Evolutionary conservation across 2,888 invertebrate species (phyloP).

Genomic region (Drosophila leonis): DNA sequence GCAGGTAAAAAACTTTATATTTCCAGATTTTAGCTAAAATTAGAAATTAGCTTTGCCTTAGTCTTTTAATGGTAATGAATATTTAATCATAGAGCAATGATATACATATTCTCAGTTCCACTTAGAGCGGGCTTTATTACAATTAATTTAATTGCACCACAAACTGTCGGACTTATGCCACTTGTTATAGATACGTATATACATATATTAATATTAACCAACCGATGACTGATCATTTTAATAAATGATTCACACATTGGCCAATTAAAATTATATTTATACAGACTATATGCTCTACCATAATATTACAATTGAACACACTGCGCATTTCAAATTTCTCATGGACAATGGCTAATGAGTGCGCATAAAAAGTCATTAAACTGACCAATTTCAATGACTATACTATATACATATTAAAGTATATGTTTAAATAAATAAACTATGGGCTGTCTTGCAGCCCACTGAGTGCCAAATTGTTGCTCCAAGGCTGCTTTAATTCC

Average conservation of each 20-base stretch:
- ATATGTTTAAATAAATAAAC: conserved; percentile 28
- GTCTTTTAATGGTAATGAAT: not conserved
- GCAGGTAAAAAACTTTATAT: too few species aligned
- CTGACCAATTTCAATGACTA: conserved; percentile 63
- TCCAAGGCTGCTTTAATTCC: conserved; percentile 41
- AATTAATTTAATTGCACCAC: conserved; percentile 15
- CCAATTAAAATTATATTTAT: conserved; percentile 36
- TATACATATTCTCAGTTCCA: conserved; percentile 2
- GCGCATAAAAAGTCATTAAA: conserved; percentile 66
- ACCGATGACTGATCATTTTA: conserved; percentile 31
- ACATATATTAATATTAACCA: conserved; percentile 11
- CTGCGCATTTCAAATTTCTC: conserved; percentile 45
- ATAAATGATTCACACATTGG: conserved; percentile 50
- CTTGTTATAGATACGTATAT: conserved; percentile 4
- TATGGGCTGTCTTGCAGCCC: conserved; percentile 22
- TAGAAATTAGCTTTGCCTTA: not conserved
- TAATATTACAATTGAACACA: conserved; percentile 33
- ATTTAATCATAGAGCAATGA: not conserved
- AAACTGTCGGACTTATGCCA: conserved; percentile 5
- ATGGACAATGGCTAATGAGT: conserved; percentile 67
- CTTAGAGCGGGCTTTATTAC: not conserved
- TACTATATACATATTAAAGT: conserved; percentile 14
- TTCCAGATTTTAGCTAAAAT: not conserved
- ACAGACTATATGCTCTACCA: conserved; percentile 7
- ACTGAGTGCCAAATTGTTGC: conserved; percentile 35